Conservation (phyloP, 2,888 invertebrate genomes). For the Microchrysa polita region DNA sequence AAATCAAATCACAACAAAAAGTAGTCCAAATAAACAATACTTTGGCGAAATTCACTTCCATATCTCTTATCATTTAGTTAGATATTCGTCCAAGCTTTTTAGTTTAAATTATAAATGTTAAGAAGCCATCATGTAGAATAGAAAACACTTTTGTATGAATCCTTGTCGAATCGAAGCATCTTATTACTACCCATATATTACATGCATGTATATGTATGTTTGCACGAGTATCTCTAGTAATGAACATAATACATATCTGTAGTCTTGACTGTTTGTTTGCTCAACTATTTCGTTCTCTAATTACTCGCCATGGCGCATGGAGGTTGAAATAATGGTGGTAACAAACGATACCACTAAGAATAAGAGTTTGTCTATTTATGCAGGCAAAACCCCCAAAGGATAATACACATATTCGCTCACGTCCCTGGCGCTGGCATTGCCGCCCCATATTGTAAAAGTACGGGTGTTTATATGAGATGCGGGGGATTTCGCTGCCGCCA, state of each 20-base stretch:
- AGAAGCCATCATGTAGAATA: no score
- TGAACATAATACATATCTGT: not conserved
- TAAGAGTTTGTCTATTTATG: constrained; percentile 46
- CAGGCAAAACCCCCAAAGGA: constrained; percentile 38
- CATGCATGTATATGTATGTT: no score
- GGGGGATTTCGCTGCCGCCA: constrained; percentile 43
- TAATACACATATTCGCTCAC: constrained; percentile 2
- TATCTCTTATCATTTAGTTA: no score
- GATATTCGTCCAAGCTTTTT: no score
- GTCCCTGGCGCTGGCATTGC: not conserved
- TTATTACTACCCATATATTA: no score
- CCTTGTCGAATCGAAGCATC: no score
- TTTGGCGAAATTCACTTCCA: no score
- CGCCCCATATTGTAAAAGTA: constrained; percentile 9
- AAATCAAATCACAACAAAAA: no score
- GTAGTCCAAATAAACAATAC: no score
- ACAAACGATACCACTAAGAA: constrained; percentile 41
- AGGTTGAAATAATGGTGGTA: constrained; percentile 25
- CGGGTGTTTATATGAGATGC: not conserved
- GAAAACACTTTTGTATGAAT: no score
- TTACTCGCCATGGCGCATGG: constrained; percentile 47
- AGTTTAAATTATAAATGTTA: no score
- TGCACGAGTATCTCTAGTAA: no score
- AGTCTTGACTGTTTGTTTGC: constrained; percentile 36
- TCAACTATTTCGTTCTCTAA: constrained; percentile 50